phyloP scores from a whole-genome alignment of 1,140 invertebrate genomes.

The Brachionus angularis region DNA sequence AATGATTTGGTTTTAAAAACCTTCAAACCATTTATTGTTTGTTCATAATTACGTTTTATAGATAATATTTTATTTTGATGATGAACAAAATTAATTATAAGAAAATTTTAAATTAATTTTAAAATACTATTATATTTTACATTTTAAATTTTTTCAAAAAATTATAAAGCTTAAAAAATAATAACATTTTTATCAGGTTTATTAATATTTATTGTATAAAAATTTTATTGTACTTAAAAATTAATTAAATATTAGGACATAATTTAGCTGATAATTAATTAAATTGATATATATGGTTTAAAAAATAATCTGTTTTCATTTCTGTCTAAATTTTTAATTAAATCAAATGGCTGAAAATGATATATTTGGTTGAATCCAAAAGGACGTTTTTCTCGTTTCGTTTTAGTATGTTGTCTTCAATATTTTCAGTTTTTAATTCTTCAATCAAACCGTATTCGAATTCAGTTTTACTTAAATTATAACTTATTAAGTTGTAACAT shows the following conservation, averaged over 20 bases:
- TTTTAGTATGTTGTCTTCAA: no score
- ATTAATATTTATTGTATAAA: no score
- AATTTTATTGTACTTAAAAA: no score
- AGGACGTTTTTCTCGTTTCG: background rate
- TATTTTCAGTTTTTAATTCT: no score
- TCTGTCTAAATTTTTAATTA: background rate
- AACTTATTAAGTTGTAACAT: no score
- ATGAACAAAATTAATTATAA: background rate
- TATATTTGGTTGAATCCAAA: background rate
- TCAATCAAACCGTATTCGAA: no score
- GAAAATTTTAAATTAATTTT: no score
- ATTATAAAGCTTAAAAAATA: background rate
- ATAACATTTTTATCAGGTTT: no score
- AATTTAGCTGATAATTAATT: no score
- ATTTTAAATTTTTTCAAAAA: background rate
- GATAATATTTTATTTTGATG: background rate
- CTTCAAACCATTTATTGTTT: background rate
- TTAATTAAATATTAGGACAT: no score
- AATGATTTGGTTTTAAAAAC: background rate
- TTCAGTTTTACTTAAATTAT: no score
- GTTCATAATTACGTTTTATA: background rate
- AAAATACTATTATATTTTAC: no score
- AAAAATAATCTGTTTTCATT: background rate
- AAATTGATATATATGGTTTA: background rate
- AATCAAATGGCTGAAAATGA: background rate